phyloP scores from a whole-genome alignment of 2,888 invertebrate genomes.

The Eristalinus sepulchralis region DNA sequence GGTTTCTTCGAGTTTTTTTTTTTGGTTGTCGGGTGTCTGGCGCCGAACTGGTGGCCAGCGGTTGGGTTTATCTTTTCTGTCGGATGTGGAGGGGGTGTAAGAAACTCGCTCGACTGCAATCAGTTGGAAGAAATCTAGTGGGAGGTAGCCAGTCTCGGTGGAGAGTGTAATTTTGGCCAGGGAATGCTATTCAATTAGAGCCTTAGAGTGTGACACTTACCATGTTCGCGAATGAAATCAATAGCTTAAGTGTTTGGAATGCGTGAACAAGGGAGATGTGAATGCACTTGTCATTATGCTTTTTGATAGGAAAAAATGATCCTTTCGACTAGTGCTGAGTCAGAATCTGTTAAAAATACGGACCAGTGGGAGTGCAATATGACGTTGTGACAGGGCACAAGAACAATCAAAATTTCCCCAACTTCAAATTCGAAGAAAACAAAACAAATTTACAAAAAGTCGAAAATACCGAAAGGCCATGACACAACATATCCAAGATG shows the following conservation, averaged over 20 bases:
- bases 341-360: too few relatives aligned
- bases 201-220: background rate
- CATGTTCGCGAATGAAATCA: background rate
- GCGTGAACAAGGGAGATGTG: background rate
- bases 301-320: too few relatives aligned
- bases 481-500: too few relatives aligned
- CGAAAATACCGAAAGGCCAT: too few relatives aligned
- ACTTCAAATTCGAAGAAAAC: too few relatives aligned
- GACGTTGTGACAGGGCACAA: too few relatives aligned
- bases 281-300: background rate
- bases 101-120: background rate
- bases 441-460: too few relatives aligned
- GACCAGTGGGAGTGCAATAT: too few relatives aligned
- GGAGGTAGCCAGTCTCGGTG: background rate
- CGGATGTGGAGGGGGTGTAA: background rate
- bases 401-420: too few relatives aligned
- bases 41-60: constrained; percentile 27
- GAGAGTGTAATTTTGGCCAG: background rate
- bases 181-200: background rate
- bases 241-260: background rate
- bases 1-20: background rate
- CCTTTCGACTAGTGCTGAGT: background rate
- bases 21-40: constrained; percentile 33
- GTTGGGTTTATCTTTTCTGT: background rate
- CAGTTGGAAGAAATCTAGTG: background rate